phyloP scores from a whole-genome alignment of 1,140 invertebrate species.

The Bombus sylvicola region DNA sequence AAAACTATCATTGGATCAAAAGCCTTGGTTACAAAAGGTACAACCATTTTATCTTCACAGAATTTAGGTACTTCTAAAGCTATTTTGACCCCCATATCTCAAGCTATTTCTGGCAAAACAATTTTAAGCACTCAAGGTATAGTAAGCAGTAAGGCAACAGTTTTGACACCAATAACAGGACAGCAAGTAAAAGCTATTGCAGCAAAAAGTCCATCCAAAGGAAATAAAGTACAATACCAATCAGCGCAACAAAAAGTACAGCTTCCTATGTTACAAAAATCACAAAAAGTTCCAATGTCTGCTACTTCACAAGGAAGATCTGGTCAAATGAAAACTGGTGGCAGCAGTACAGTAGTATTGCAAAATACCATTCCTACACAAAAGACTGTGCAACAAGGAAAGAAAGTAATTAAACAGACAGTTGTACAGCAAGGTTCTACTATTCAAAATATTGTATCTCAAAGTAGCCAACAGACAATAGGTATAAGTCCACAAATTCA shows the following conservation, averaged over 20 bases:
- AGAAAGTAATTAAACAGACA: constrained; percentile 67
- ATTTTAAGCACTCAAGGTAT: constrained; percentile 70
- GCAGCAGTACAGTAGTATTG: constrained; percentile 63
- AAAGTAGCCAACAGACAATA: constrained; percentile 54
- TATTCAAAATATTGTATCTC: constrained; percentile 47
- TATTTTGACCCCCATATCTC: constrained; percentile 78
- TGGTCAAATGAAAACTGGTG: constrained; percentile 45
- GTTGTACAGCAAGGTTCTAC: constrained; percentile 56
- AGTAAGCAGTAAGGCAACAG: constrained; percentile 77
- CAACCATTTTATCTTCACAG: constrained; percentile 68
- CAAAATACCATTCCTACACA: constrained; percentile 61
- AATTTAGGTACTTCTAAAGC: constrained; percentile 82
- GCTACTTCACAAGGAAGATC: constrained; percentile 53
- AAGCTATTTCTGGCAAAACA: constrained; percentile 67
- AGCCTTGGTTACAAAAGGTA: constrained; percentile 68
- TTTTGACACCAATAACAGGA: constrained; percentile 80
- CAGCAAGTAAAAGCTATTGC: constrained; percentile 80
- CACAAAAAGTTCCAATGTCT: constrained; percentile 65
- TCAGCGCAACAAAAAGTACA: constrained; percentile 73
- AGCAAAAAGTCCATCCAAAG: constrained; percentile 75
- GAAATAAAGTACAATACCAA: constrained; percentile 75
- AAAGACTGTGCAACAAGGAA: constrained; percentile 57
- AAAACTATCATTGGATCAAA: constrained; percentile 73
- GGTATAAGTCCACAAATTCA: constrained; percentile 47
- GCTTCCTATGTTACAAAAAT: constrained; percentile 73